Evolutionary conservation across 2,888 invertebrate species (phyloP), one percentile per base, ranked within the genome.

Genomic region (Eulithis testata): DNA sequence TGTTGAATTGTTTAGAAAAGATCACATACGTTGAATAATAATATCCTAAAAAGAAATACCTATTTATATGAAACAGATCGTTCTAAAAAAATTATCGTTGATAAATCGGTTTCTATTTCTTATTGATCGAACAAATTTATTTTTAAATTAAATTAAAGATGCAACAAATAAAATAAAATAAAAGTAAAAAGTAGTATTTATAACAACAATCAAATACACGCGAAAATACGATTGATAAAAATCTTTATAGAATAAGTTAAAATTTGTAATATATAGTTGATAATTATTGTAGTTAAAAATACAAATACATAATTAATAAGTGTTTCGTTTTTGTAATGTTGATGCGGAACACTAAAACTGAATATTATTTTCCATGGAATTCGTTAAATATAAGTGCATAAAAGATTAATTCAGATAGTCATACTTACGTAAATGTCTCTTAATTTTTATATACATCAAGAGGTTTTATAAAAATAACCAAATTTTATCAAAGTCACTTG

Each of bases 281-380:
- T 92, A 91, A 91, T 84, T 89, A 89, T 84, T 90, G 86, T 92
- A 93, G 92, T 90, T 91, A 90, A 90, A 86, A 91, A 92, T 90
- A 91, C 87, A 91, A 92, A 91, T 91, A 93, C 92, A 93, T 93
- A 91, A 93, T 90, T 91, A 82, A 88, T 91, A 91, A 90, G 83
- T 88, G 89, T 84, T 89, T 84, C 91, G 91, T 91, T 90, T 91
- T 52, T 44, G 40, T 40, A 51, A 51, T 59, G 27, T 51, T 52
- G 59, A 31, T 44, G 12, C 44, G 59, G 58, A 57, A 53, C 43
- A 53, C 88, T 89, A 90, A 88, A 89, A 91, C 90, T 89, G 90
- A 91, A 90, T 91, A 91, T 92, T 91, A 91, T 93, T 92, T 92
- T 93, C 90, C 91, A 93, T 89, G 89, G 88, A 92, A 91, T 92